These are phyloP conservation scores for Gerris lacustris DNA, from an alignment of 2,888 invertebrate genomes.

Conservation along the genomic window DNA sequence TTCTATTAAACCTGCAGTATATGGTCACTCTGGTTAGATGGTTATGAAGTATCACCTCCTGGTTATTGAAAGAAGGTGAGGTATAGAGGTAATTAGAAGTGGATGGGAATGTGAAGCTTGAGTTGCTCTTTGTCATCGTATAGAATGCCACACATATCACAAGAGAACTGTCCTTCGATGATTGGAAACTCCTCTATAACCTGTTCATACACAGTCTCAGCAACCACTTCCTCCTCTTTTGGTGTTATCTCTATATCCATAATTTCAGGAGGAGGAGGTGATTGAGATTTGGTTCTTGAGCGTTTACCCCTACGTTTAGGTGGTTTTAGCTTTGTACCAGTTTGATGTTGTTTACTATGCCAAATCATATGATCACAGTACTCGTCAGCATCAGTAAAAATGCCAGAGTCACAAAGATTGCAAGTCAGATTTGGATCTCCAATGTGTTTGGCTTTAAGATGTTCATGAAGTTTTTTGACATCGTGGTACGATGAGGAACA, in stretches of 20 bases:
- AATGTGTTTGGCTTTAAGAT: conserved; percentile 21
- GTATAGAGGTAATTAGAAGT: conserved; percentile 17
- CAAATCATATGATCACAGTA: conserved; percentile 27
- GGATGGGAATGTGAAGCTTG: conserved; percentile 23
- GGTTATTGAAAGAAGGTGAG: too few relatives aligned
- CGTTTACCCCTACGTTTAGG: neutral
- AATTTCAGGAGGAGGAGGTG: neutral
- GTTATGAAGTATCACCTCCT: too few relatives aligned
- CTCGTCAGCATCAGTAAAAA: conserved; percentile 24
- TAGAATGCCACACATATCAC: conserved; percentile 22
- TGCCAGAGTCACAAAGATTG: conserved; percentile 25
- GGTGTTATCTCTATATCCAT: neutral
- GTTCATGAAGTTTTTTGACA: conserved; percentile 20
- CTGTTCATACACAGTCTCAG: conserved; percentile 18
- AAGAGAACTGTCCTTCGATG: conserved; percentile 20
- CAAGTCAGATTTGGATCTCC: conserved; percentile 19
- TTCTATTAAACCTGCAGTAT: too few relatives aligned
- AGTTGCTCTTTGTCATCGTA: conserved; percentile 23
- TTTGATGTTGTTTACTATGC: conserved; percentile 25
- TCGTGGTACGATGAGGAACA: conserved; percentile 22
- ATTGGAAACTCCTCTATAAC: conserved; percentile 24
- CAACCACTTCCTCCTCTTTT: conserved; percentile 23
- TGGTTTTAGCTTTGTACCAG: conserved; percentile 20
- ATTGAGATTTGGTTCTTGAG: neutral
- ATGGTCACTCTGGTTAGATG: too few relatives aligned